These are phyloP conservation scores for Mylabris phalerata DNA, from an alignment of 1,140 invertebrate species.

Conservation along the genomic window DNA sequence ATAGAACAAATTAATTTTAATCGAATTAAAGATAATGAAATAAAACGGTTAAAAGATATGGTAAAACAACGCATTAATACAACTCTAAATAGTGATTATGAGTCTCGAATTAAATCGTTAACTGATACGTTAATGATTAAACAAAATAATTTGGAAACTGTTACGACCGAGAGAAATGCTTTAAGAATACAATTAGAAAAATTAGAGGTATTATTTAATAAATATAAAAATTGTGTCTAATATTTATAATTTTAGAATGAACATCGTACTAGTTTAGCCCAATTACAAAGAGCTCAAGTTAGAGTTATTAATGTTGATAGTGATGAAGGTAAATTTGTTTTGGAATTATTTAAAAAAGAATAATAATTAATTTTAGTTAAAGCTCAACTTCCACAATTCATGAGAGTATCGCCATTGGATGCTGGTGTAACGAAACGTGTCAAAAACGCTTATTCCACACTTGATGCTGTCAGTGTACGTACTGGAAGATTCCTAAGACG, in stretches of 20 bases:
- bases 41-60: constrained; percentile 19
- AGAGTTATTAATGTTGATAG: constrained; percentile 52
- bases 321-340: constrained; percentile 50
- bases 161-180: constrained; percentile 75
- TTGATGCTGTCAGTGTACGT: constrained; percentile 70
- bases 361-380: constrained; percentile 46
- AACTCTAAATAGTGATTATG: constrained; percentile 48
- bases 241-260: constrained; percentile 30
- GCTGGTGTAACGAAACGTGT: constrained; percentile 68
- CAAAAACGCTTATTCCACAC: constrained; percentile 68
- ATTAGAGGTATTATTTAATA: constrained; percentile 51
- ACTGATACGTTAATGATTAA: constrained; percentile 77
- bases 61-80: constrained; percentile 12
- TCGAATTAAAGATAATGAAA: constrained; percentile 21
- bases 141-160: constrained; percentile 66
- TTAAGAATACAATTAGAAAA: constrained; percentile 71
- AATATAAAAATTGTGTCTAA: constrained; percentile 8
- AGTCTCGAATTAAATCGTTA: constrained; percentile 59
- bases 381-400: constrained; percentile 58
- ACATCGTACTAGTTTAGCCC: constrained; percentile 28
- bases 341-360: constrained; percentile 37
- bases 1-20: constrained; percentile 45
- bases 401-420: constrained; percentile 71
- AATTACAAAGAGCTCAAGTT: constrained; percentile 30
- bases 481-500: constrained; percentile 72